Base-by-base conservation (phyloP, 2,888 invertebrate species). In the Mythimna vitellina region DNA sequence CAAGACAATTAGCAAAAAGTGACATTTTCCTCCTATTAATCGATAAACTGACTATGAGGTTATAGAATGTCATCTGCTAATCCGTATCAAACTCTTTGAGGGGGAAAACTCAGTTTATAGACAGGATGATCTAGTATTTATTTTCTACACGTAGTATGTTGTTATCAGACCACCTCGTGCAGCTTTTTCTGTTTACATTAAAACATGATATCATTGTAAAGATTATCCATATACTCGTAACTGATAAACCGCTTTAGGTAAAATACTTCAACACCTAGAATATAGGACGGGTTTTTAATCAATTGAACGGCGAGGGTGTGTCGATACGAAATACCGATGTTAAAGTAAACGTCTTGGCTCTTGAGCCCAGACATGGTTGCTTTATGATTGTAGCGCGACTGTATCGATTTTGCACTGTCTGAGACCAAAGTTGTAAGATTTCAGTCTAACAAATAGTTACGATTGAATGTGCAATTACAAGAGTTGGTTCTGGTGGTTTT, bases 161-260 rank as follows among this genome's bases (percentile, higher is more conserved):
- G n/a, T 17, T 61, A 56, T 68, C 38, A 29, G 58, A 29, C 22
- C 29, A 38, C 51, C 42, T 57, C 49, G 17, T 56, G 22, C 0
- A 38, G 17, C 20, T 22, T 60, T 67, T 22, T 51, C 12, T 61
- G 65, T 68, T 60, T 69, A 76, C 49, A n/a, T 53, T 20, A 12
- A 38, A 49, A 17, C 9, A 46, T 42, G 17, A 60, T 51, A 46
- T 32, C n/a, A n/a, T 62, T 63, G 22, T 22, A 57, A 51, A 60
- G 29, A 81, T 72, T 77, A 81, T 64, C 72, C 53, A 12, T 25
- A 49, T 35, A 8, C 35, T 9, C 9, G 9, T 53, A 46, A 63
- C 56, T 38, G 79, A 80, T 80, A 81, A 81, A 63, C 20, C 4
- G 22, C 29, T 32, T 29, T 17, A 58, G 51, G 46, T 68, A 42